Conservation (phyloP, 2,888 invertebrate species). For the Azorinus chamasolen region DNA sequence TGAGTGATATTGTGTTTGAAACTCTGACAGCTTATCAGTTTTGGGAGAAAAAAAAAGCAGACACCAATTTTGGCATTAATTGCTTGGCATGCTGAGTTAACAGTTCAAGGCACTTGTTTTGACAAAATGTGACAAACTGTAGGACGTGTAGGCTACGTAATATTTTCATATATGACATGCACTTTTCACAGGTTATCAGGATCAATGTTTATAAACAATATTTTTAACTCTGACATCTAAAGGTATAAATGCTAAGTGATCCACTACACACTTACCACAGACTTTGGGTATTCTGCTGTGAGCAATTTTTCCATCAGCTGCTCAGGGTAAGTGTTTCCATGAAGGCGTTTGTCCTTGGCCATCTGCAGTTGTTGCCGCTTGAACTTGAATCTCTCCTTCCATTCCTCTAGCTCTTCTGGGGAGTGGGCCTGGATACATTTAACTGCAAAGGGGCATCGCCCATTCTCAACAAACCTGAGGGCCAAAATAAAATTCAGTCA, state of each 20-base stretch:
- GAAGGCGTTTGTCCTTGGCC: conserved; percentile 90
- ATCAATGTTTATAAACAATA: no score
- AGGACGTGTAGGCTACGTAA: neutral
- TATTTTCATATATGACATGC: no score
- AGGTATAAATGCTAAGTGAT: no score
- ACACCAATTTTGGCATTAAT: no score
- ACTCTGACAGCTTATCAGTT: no score
- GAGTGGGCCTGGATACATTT: conserved; percentile 93
- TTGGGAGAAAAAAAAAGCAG: no score
- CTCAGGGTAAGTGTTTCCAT: conserved; percentile 89
- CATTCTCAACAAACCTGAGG: conserved; percentile 73
- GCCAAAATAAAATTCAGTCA: no score
- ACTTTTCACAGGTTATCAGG: no score
- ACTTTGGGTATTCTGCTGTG: conserved; percentile 89
- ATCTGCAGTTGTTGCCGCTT: conserved; percentile 87
- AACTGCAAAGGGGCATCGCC: conserved; percentile 90
- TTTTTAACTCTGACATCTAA: no score
- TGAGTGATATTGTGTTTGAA: no score
- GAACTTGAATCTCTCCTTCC: conserved; percentile 91
- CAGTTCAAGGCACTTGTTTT: conserved; percentile 1
- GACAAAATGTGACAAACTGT: neutral
- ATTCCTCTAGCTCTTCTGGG: conserved; percentile 90
- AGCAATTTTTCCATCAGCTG: conserved; percentile 89
- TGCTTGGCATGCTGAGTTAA: neutral
- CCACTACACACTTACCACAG: conserved; percentile 87